Conservation (phyloP, 2,888 invertebrate species). For the Kryphioiulus occultus region DNA sequence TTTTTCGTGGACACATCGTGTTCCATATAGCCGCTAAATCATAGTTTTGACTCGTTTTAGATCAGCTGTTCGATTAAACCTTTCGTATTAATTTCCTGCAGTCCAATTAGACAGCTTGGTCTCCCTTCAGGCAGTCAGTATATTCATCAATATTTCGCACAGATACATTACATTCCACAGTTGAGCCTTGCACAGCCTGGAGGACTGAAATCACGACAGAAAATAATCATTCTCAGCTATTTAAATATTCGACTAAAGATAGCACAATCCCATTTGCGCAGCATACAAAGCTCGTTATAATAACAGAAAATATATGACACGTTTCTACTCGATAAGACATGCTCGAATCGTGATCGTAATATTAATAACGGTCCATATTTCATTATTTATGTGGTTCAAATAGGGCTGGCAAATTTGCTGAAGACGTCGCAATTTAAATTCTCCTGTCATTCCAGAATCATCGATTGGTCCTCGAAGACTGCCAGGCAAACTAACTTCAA, state of each 20-base stretch:
- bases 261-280: not conserved
- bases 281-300: not conserved
- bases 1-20: not conserved
- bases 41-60: not conserved
- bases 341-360: not conserved
- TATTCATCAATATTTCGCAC: not conserved
- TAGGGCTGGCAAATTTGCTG: no score
- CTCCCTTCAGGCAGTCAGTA: not conserved
- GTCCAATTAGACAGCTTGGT: slow-evolving; percentile 4
- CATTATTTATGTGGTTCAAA: not conserved
- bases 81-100: slow-evolving; percentile 17
- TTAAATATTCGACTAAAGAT: not conserved
- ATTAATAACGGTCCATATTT: not conserved
- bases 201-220: not conserved
- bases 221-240: not conserved
- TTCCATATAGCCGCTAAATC: slow-evolving; percentile 14
- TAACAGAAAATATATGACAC: not conserved
- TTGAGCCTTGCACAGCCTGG: not conserved
- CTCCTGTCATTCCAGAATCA: not conserved
- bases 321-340: not conserved
- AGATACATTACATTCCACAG: slow-evolving; percentile 4
- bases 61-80: not conserved
- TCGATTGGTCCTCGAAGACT: not conserved
- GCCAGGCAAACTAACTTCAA: not conserved
- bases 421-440: not conserved